Evolutionary conservation across 1,140 invertebrate species (phyloP).

Genomic region (Microplitis mediator): DNA sequence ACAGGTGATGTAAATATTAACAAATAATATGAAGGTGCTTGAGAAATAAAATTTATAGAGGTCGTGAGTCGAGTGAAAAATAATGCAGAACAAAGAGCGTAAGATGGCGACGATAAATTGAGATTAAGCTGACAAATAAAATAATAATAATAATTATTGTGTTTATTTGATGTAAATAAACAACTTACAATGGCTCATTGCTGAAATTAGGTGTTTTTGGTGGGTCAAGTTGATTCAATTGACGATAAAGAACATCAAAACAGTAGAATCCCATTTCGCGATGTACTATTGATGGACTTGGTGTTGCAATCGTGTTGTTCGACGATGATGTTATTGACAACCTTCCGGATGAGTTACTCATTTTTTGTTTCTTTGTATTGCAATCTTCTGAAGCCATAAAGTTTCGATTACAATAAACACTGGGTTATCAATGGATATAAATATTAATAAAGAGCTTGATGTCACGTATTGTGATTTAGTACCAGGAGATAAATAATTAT

Average conservation of each 20-base stretch:
- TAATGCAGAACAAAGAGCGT: background rate
- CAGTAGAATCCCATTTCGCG: constrained; percentile 98
- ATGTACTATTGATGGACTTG: constrained; percentile 73
- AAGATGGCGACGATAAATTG: constrained; percentile 21
- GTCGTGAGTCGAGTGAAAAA: constrained; percentile 1
- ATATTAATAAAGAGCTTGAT: too few relatives aligned
- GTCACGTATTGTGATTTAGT: too few relatives aligned
- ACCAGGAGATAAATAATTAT: too few relatives aligned
- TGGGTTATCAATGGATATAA: background rate
- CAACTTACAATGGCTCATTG: constrained; percentile 91
- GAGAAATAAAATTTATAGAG: constrained; percentile 18
- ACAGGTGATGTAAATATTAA: too few relatives aligned
- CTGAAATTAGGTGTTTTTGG: constrained; percentile 89
- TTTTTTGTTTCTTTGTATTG: constrained; percentile 87
- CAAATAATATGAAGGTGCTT: too few relatives aligned
- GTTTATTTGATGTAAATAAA: background rate
- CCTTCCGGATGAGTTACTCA: constrained; percentile 73
- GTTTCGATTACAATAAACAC: constrained; percentile 2
- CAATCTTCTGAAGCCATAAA: constrained; percentile 85
- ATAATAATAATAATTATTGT: constrained; percentile 1
- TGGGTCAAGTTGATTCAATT: constrained; percentile 89
- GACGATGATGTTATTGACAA: constrained; percentile 61
- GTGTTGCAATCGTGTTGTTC: constrained; percentile 46
- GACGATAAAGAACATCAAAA: constrained; percentile 95
- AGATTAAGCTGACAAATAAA: background rate